Percentiles rank a stretch among this genome's conserved stretches.
These are phyloP conservation scores for Diaperis boleti DNA, from an alignment of 2,888 invertebrate genomes.

Conservation along the genomic window DNA sequence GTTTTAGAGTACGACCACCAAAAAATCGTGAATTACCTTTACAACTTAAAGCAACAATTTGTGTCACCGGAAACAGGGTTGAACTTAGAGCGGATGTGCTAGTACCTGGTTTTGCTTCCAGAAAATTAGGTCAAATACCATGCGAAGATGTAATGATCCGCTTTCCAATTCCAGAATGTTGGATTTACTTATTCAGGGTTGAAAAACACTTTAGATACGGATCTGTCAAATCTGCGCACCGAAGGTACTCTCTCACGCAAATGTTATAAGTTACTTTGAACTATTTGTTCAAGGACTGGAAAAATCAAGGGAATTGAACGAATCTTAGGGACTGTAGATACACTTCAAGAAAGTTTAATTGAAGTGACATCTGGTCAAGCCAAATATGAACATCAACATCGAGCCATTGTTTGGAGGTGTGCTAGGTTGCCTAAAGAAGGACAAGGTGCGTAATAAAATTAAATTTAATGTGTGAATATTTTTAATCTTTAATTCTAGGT, in stretches of 20 bases:
- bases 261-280: constrained; percentile 5
- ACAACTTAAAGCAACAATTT: constrained; percentile 91
- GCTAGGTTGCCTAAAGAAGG: constrained; percentile 97
- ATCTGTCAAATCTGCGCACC: constrained; percentile 94
- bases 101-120: constrained; percentile 96
- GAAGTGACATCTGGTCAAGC: constrained; percentile 97
- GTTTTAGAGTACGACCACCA: constrained; percentile 95
- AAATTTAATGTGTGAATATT: background rate
- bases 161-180: constrained; percentile 98
- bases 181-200: constrained; percentile 98
- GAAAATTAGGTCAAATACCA: constrained; percentile 95
- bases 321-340: constrained; percentile 91
- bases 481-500: constrained; percentile 71
- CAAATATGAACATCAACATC: constrained; percentile 98
- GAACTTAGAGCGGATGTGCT: constrained; percentile 95
- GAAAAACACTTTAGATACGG: constrained; percentile 98
- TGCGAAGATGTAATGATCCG: constrained; percentile 97
- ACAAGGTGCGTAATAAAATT: constrained; percentile 77
- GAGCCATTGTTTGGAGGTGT: constrained; percentile 98
- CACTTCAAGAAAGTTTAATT: constrained; percentile 90
- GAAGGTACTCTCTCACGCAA: constrained; percentile 66
- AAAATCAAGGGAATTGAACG: constrained; percentile 94
- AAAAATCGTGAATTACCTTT: constrained; percentile 96
- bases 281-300: constrained; percentile 73
- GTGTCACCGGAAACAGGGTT: constrained; percentile 89